A percentile compares a stretch with the other conserved stretches of the same genome.
These are phyloP conservation scores for Neoscelio sp. DNA, from an alignment of 2,888 invertebrate genomes.

Conservation along the genomic window DNA sequence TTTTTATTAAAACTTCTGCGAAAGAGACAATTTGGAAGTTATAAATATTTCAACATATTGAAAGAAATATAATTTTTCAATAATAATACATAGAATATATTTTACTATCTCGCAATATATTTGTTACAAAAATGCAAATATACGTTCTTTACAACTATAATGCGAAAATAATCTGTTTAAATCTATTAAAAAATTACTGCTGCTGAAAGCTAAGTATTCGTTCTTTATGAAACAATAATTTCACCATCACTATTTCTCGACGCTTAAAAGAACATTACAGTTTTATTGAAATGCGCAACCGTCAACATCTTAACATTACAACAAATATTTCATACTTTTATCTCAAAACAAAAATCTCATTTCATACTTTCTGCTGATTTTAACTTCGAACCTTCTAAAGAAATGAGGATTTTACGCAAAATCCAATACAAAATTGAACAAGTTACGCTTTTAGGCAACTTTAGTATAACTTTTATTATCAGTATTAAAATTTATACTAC, in stretches of 20 bases:
- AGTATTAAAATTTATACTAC: conserved; percentile 21
- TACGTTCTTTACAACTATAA: no score
- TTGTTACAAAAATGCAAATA: no score
- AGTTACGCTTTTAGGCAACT: conserved; percentile 8
- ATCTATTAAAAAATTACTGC: no score
- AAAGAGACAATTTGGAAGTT: no score
- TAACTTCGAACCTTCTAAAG: conserved; percentile 1
- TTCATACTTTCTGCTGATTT: conserved; percentile 6
- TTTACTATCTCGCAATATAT: no score
- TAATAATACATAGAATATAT: no score
- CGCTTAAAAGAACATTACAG: conserved; percentile 7
- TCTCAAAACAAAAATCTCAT: not conserved
- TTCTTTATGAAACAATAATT: not conserved
- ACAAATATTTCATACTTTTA: not conserved
- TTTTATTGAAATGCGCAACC: conserved; percentile 2
- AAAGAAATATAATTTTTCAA: no score
- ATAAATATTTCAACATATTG: no score
- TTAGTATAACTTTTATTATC: conserved; percentile 13
- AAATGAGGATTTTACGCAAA: not conserved
- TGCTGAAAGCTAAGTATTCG: no score
- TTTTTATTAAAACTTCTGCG: no score
- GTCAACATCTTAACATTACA: conserved; percentile 19
- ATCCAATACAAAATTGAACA: conserved; percentile 11
- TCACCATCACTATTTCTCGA: not conserved
- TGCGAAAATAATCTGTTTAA: conserved; percentile 12